A percentile compares a stretch with the other conserved stretches of the same genome.
These are phyloP conservation scores for Loripinus fragilis DNA, from an alignment of 2,888 invertebrate species.

Conservation along the genomic window DNA sequence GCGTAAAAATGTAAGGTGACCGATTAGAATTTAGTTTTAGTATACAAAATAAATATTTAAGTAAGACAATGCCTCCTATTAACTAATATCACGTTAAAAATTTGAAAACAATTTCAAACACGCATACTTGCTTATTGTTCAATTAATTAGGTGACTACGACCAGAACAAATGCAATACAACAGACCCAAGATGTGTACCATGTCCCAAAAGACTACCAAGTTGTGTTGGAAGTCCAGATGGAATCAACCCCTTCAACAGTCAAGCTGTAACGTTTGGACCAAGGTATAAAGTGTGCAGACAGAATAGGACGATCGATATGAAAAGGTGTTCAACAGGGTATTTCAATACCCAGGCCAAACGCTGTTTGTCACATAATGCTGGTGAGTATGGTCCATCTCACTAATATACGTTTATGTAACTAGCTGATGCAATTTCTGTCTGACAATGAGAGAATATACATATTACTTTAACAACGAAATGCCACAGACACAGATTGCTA, in stretches of 20 bases:
- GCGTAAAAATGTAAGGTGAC: too few species aligned
- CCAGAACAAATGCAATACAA: conserved; percentile 60
- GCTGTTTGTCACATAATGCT: conserved; percentile 51
- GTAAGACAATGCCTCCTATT: too few species aligned
- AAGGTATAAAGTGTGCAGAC: conserved; percentile 55
- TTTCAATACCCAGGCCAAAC: conserved; percentile 51
- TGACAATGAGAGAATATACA: too few species aligned
- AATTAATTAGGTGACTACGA: conserved; percentile 62
- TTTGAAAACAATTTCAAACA: too few species aligned
- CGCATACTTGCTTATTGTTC: too few species aligned
- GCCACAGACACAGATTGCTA: too few species aligned
- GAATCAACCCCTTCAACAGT: conserved; percentile 32
- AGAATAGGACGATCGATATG: conserved; percentile 54
- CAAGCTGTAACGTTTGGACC: conserved; percentile 45
- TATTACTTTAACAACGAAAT: too few species aligned
- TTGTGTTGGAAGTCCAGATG: conserved; percentile 59
- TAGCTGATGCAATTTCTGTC: too few species aligned
- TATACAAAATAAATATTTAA: too few species aligned
- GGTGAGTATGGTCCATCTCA: conserved; percentile 28
- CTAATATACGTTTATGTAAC: too few species aligned
- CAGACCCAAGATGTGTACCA: conserved; percentile 55
- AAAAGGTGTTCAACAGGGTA: conserved; percentile 56
- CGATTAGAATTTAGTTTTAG: too few species aligned
- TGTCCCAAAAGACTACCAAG: conserved; percentile 50
- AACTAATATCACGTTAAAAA: too few species aligned